These are phyloP conservation scores for Apocheima hispidaria DNA, from an alignment of 2,888 invertebrate species.

Conservation along the genomic window DNA sequence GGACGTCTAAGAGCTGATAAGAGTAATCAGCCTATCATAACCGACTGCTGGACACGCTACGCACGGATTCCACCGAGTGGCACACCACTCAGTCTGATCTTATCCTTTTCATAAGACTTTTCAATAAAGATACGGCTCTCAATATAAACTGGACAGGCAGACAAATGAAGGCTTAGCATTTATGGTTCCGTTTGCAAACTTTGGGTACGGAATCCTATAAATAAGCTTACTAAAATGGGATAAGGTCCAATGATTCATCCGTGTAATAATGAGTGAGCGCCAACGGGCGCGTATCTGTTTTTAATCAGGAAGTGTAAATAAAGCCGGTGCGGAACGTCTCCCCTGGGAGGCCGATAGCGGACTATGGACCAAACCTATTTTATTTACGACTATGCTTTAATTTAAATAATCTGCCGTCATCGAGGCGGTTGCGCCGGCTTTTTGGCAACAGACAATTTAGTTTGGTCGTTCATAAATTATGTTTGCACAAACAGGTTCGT, in stretches of 20 bases:
- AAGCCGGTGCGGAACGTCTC: constrained; percentile 33
- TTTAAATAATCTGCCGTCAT: constrained; percentile 40
- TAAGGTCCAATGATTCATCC: constrained; percentile 17
- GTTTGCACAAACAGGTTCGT: background rate
- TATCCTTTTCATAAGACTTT: too few species aligned
- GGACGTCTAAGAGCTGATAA: too few species aligned
- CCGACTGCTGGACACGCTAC: too few species aligned
- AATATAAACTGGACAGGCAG: too few species aligned
- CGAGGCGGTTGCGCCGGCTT: constrained; percentile 19
- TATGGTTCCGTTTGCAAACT: too few species aligned
- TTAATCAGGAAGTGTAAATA: constrained; percentile 46
- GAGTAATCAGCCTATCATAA: too few species aligned
- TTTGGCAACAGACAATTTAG: constrained; percentile 16
- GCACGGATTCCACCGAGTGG: too few species aligned
- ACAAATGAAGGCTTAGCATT: too few species aligned
- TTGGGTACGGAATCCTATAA: too few species aligned
- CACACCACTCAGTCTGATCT: too few species aligned
- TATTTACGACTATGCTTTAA: constrained; percentile 40
- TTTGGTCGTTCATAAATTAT: constrained; percentile 17
- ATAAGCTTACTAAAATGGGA: constrained; percentile 1
- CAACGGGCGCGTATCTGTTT: constrained; percentile 36
- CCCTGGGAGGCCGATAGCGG: constrained; percentile 34
- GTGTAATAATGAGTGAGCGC: constrained; percentile 33
- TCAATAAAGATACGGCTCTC: too few species aligned
- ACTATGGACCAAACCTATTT: constrained; percentile 35